Evolutionary conservation across 2,113 vertebrate genomes (phyloP).

Genomic region (Turdus rufiventris): DNA sequence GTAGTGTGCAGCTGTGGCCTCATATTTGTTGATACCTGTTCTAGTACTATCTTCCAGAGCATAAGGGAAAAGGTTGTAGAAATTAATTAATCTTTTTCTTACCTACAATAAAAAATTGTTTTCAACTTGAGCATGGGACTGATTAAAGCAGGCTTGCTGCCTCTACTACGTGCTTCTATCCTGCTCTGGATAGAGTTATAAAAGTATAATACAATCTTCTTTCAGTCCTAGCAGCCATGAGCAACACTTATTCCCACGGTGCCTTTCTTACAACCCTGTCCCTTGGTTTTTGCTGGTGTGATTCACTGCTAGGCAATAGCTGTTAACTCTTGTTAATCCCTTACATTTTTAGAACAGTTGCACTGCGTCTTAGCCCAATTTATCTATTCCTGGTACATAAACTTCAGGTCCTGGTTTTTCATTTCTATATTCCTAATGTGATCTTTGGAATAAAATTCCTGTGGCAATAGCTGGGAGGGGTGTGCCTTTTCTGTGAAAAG

Average conservation of each 20-base stretch:
- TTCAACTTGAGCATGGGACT: neutral
- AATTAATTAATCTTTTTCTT: neutral
- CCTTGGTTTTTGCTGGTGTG: neutral
- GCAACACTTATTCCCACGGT: neutral
- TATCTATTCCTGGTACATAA: neutral
- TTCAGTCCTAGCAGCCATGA: neutral
- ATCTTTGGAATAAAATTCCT: neutral
- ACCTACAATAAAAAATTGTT: neutral
- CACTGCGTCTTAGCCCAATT: neutral
- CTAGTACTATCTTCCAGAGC: neutral
- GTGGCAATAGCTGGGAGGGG: neutral
- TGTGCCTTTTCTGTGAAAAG: neutral
- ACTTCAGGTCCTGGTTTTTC: neutral
- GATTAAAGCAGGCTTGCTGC: neutral
- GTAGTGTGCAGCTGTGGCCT: neutral
- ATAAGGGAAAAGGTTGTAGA: neutral
- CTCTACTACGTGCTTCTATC: neutral
- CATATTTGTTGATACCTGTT: neutral
- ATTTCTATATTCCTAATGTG: neutral
- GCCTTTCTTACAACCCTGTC: neutral
- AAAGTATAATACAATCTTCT: neutral
- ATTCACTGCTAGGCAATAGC: neutral
- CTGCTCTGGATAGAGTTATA: neutral
- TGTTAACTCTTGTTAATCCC: neutral
- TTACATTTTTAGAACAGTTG: neutral